Base-by-base conservation (phyloP, 2,888 invertebrate species). In the Drosophila neonasuta region DNA sequence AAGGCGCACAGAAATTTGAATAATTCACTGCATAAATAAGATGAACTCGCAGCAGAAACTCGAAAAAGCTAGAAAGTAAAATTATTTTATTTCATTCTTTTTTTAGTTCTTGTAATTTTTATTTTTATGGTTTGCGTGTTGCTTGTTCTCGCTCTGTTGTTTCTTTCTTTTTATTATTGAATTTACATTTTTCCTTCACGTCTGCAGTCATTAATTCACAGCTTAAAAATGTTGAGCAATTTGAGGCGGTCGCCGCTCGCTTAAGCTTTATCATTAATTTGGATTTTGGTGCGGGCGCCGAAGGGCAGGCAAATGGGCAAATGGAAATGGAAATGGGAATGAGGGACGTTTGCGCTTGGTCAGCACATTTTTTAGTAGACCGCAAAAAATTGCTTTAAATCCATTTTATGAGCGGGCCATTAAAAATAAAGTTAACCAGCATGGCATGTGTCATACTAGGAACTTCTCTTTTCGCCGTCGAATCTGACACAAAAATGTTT, bases 301-400 rank as follows among this genome's bases (percentile, higher is more conserved):
- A 11, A 11, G 8, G 42, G n/a, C 15, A 11, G 11, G 17, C 30
- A 11, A 4, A 11, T 7, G 8, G 42, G n/a, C 15, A 11, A 10
- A 11, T 34, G 34, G 36, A 36, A 24, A 39, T n/a, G 9, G 24
- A 5, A 20, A 3, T 10, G 24, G 32, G 13, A 13, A 7, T 8
- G 30, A 7, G 46, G 24, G 24, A 36, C n/a, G 36, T 11, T n/a
- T 36, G 1, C 29, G 75, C 62, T 10, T 48, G 79, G 83, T 86
- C 84, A 86, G 86, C 86, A 83, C 30, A 72, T 45, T 61, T 36
- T 58, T 54, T 50, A 58, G 64, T 46, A 42, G 56, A 62, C 74
- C 61, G 48, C 83, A 70, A 82, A 73, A 82, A 82, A 84, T 80
- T 46, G 78, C 83, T 86, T 81, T 80, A 86, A 80, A 84, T 86